Evolutionary conservation across 2,113 vertebrate genomes (phyloP).

Genomic region (Gopherus evgoodei): DNA sequence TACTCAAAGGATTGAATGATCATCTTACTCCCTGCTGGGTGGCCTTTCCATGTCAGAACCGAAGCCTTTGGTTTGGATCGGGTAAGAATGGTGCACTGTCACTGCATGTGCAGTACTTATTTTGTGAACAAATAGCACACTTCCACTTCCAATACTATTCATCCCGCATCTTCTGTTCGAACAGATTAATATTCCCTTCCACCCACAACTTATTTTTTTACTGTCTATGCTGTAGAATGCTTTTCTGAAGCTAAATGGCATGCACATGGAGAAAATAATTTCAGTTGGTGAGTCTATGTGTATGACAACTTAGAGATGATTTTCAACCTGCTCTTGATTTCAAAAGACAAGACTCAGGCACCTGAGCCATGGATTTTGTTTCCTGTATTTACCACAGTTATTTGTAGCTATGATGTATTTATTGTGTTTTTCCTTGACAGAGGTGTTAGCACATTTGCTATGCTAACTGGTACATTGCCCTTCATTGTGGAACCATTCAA

Average conservation of each 20-base stretch:
- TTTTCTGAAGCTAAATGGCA: not conserved
- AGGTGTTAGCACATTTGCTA: slow-evolving; percentile 86
- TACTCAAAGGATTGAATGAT: slow-evolving; percentile 49
- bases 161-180: not conserved
- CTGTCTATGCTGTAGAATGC: not conserved
- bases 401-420: slow-evolving; percentile 12
- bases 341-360: slow-evolving; percentile 24
- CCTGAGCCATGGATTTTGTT: not conserved
- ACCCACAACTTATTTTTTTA: not conserved
- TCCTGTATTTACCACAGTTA: not conserved
- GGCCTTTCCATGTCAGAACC: slow-evolving; percentile 47
- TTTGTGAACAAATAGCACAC: slow-evolving; percentile 65
- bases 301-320: slow-evolving; percentile 19
- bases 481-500: slow-evolving; percentile 87
- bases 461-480: slow-evolving; percentile 85
- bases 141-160: slow-evolving; percentile 57
- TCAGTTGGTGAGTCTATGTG: not conserved
- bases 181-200: slow-evolving; percentile 3
- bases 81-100: slow-evolving; percentile 30
- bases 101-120: slow-evolving; percentile 34
- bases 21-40: slow-evolving; percentile 3
- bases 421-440: slow-evolving; percentile 67
- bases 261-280: not conserved
- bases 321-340: not conserved
- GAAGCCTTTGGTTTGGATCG: slow-evolving; percentile 44